Evolutionary conservation across 2,797 vertebrate genomes (phyloP), one percentile per base, ranked within the genome.

Genomic region (Euphonia xanthogaster): DNA sequence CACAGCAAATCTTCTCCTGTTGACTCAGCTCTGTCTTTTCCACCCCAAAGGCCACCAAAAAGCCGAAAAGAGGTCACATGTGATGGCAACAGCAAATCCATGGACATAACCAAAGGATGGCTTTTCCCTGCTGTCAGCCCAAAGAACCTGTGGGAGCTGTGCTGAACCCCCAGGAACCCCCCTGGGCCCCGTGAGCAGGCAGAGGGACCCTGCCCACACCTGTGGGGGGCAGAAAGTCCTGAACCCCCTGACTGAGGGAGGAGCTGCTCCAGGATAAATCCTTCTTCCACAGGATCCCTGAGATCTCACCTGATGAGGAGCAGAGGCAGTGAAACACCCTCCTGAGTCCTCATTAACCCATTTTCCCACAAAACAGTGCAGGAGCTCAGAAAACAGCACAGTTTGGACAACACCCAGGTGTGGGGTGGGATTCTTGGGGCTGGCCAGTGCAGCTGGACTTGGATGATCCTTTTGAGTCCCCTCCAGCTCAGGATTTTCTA

Each of bases 131-230:
- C 65, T 67, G 25, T 40, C 60, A 62, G 30, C 31, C 24, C 25
- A 11, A 21, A 42, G 81, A 66, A 37, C 1, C 1, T 25, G 7
- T 7, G 25, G 54, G 63, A 42, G 45, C 66, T 12, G 14, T 9
- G 13, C 65, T 58, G 71, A 53, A 3, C 28, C 47, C 7, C 12
- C 6, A 8, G 18, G 17, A 31, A 6, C 6, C 6, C 21, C 14
- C 42, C 14, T 3, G 3, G 3, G 13, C 19, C 28, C 47, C 2
- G 0, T 4, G 2, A 71, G 51, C 20, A n/a, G 42, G 44, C 25
- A 53, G 13, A 55, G 37, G 45, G 31, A 7, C 16, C 48, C 42
- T 68, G 55, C 31, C 48, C 23, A 1, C 3, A 1, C 1, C 2
- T 0, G 8, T 2, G 22, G 24, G 47, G 3, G 16, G 53, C 40